Percentiles rank a stretch among this genome's conserved stretches.
Conservation (phyloP, 2,113 vertebrate species). For the Hippoglossus stenolepis region DNA sequence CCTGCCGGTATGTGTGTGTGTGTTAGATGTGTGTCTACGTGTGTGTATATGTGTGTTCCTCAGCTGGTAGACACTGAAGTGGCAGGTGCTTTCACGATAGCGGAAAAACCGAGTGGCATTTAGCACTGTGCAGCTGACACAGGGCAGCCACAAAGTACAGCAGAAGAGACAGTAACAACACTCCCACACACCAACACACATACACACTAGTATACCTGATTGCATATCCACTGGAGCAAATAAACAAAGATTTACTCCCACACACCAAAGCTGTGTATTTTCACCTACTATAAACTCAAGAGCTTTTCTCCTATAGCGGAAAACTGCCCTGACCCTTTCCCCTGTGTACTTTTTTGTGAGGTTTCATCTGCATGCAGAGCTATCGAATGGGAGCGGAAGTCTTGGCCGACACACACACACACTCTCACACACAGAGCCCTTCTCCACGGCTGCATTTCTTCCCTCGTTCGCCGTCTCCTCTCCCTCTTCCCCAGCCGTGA, state of each 20-base stretch:
- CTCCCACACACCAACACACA: slow-evolving; percentile 35
- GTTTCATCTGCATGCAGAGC: slow-evolving; percentile 80
- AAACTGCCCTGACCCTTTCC: slow-evolving; percentile 67
- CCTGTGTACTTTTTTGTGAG: slow-evolving; percentile 78
- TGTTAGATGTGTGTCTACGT: slow-evolving; percentile 27
- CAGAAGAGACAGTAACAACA: slow-evolving; percentile 44
- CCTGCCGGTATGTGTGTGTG: slow-evolving; percentile 33
- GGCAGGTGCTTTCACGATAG: slow-evolving; percentile 77
- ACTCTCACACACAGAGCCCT: background rate
- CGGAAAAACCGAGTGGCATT: slow-evolving; percentile 74
- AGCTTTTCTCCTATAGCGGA: slow-evolving; percentile 61
- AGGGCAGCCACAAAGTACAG: slow-evolving; percentile 49
- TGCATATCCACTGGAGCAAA: slow-evolving; percentile 22
- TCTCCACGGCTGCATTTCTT: slow-evolving; percentile 59
- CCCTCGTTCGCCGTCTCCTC: slow-evolving; percentile 51
- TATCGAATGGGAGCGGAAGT: slow-evolving; percentile 76
- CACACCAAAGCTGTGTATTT: slow-evolving; percentile 25
- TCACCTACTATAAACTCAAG: slow-evolving; percentile 33
- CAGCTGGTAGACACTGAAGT: slow-evolving; percentile 64
- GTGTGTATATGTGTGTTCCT: slow-evolving; percentile 48
- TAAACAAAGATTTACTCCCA: slow-evolving; percentile 38
- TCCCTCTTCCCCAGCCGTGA: slow-evolving; percentile 59
- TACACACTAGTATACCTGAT: slow-evolving; percentile 33
- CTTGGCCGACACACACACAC: slow-evolving; percentile 54
- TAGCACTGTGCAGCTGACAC: slow-evolving; percentile 75